Evolutionary conservation across 2,797 vertebrate species (phyloP), one percentile per base, ranked within the genome.

Genomic region (Denticeps clupeoides): DNA sequence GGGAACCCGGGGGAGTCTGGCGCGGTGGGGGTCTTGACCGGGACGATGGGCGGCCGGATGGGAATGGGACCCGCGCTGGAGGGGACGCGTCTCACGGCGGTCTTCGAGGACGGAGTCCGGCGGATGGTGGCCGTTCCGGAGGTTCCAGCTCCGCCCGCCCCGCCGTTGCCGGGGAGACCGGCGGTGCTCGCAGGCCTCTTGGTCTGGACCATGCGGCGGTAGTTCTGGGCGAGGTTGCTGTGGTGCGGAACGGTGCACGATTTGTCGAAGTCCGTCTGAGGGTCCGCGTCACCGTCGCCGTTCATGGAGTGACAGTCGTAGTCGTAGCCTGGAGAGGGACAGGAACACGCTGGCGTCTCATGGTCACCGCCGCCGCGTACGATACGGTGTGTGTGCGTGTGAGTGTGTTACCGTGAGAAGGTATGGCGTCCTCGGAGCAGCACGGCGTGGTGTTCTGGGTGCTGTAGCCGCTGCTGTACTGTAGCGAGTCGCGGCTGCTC

Each of bases 371-470:
- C n/a, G n/a, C n/a, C n/a, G n/a, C n/a, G n/a, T n/a, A n/a, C n/a
- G n/a, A n/a, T n/a, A n/a, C n/a, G 47, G 29, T n/a, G 12, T 38
- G 27, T 33, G 5, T 22, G 15, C 16, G 21, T 46, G 33, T 44
- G 31, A 24, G 7, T 27, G 16, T 12, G 31, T 57, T 81, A 97
- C 95, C 93, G 84, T 99, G 93, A 19, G 91, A 96, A 16, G 93
- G 93, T 53, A 99, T 97, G 67, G 95, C 94, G 78, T 98, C 93
- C 76, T 99, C 95, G 0, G 95, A 97, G 79, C 93, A 97, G 12
- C 91, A 97, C 0, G 93, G 93, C 1, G 93, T 98, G 64, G 93
- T 97, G 59, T 89, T 97, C 78, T 97, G 92, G 0, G 91, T 93
- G 83, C 91, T 99, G 76, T 97, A 97, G 63, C 93, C 93, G 0